Percentiles rank a stretch among this genome's conserved stretches.
These are phyloP conservation scores for Melanocharis versteri DNA, from an alignment of 2,113 vertebrate genomes.

Conservation along the genomic window DNA sequence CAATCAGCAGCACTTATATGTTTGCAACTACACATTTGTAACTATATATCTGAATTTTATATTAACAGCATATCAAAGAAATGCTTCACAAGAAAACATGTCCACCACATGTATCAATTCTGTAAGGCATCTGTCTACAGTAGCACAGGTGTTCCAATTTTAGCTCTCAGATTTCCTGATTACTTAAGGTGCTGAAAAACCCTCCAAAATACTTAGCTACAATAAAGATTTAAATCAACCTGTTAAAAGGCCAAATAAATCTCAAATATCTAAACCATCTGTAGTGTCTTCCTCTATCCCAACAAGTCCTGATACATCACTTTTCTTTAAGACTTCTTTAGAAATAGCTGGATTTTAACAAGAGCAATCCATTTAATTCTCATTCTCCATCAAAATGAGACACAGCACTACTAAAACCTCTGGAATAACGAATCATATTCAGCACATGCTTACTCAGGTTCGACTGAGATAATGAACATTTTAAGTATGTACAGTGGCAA, in stretches of 20 bases:
- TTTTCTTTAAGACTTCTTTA: neutral
- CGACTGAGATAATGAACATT: neutral
- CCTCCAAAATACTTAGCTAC: neutral
- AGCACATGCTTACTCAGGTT: neutral
- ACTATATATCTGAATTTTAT: neutral
- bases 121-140: neutral
- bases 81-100: neutral
- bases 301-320: neutral
- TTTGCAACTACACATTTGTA: neutral
- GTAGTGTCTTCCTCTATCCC: neutral
- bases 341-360: neutral
- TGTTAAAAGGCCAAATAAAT: neutral
- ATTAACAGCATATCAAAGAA: neutral
- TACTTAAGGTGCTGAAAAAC: neutral
- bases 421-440: neutral
- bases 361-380: neutral
- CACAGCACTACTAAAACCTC: neutral
- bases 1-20: neutral
- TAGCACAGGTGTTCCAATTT: neutral
- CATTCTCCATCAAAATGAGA: neutral
- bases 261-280: neutral
- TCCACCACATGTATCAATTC: rapidly evolving
- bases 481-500: rapidly evolving
- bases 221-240: neutral
- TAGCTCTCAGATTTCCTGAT: neutral